Conservation (phyloP, 2,113 vertebrate genomes). For the Xenopus laevis region DNA sequence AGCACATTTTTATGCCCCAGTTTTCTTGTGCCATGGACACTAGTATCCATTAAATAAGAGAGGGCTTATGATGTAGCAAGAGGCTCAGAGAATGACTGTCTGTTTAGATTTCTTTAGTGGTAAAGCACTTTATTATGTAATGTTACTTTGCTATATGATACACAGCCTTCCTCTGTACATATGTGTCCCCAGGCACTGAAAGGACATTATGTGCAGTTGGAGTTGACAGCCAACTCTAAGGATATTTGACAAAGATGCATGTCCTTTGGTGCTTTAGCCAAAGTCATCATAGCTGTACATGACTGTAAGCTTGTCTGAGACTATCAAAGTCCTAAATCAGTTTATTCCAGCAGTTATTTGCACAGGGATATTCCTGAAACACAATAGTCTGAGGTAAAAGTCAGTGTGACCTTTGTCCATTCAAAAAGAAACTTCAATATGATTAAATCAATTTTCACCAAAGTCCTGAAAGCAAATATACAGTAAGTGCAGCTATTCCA, state of each 20-base stretch:
- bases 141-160: constrained; percentile 47
- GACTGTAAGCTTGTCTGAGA: constrained; percentile 20
- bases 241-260: constrained; percentile 3
- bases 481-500: no score
- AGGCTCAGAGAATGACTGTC: constrained; percentile 38
- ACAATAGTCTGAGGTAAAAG: no score
- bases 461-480: no score
- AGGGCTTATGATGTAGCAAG: neutral
- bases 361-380: no score
- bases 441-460: no score
- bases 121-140: constrained; percentile 45
- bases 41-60: no score
- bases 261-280: constrained; percentile 43
- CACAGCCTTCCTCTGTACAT: constrained; percentile 34
- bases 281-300: constrained; percentile 46
- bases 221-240: constrained; percentile 48
- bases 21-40: no score
- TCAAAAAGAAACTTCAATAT: no score
- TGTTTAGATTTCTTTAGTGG: constrained; percentile 38
- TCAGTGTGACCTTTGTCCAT: no score
- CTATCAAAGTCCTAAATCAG: neutral
- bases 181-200: constrained; percentile 34
- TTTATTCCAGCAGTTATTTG: no score
- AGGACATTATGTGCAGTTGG: constrained; percentile 46
- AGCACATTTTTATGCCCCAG: no score